Evolutionary conservation across 1,140 invertebrate genomes (phyloP).

Genomic region (Muscidifurax raptorellus): DNA sequence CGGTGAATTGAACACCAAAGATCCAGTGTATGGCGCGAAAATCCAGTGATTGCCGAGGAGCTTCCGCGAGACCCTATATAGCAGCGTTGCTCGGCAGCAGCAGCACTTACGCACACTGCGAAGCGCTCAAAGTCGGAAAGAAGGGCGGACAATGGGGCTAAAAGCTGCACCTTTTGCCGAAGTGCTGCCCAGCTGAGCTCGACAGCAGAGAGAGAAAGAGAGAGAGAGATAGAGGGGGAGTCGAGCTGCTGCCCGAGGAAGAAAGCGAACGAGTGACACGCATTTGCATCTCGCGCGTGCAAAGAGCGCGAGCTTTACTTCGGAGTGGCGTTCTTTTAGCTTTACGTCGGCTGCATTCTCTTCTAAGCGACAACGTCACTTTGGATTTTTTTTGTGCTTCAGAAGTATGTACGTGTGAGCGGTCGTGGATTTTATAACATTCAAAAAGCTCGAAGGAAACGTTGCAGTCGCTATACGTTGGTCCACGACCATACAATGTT

Average conservation of each 20-base stretch:
- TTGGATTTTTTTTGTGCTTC: no score
- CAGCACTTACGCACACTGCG: conserved; percentile 40
- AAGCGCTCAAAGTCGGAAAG: conserved; percentile 15
- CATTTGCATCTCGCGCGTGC: not conserved
- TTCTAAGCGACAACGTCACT: no score
- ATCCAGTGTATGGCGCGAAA: no score
- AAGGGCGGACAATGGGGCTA: conserved; percentile 15
- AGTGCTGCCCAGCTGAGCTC: not conserved
- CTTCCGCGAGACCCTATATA: not conserved
- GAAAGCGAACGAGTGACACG: not conserved
- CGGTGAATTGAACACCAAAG: not conserved
- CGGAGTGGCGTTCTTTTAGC: not conserved
- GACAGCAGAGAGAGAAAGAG: not conserved
- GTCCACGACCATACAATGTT: no score
- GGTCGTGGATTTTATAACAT: not conserved
- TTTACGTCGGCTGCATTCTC: not conserved
- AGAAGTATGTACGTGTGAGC: no score
- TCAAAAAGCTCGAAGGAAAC: not conserved
- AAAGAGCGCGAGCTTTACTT: not conserved
- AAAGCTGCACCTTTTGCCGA: conserved; percentile 52
- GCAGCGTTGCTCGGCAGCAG: not conserved
- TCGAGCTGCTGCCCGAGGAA: not conserved
- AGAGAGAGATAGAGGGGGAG: no score
- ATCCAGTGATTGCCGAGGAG: not conserved
- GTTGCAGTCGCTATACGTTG: no score